Conservation (phyloP, 2,113 vertebrate species). For the Gorsachius goisagi region DNA sequence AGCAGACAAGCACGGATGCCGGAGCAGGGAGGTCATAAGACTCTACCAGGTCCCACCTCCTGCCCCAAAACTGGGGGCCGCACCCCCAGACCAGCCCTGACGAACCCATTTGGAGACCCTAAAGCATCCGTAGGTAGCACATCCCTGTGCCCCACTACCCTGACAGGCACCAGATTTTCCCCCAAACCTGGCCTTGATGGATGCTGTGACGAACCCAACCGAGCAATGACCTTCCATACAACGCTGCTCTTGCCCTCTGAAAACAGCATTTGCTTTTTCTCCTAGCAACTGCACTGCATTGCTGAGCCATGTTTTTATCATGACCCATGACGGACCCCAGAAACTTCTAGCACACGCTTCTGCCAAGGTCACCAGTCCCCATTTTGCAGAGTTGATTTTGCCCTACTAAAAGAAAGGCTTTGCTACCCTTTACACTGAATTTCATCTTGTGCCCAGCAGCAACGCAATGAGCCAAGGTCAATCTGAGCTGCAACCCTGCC, state of each 20-base stretch:
- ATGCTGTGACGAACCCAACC: rapidly evolving
- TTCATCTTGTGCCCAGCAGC: neutral
- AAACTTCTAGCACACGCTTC: rapidly evolving
- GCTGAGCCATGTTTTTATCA: neutral
- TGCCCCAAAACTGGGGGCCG: neutral
- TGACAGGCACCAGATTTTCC: neutral
- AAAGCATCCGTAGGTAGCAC: neutral
- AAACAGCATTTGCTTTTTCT: neutral
- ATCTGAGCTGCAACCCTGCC: neutral
- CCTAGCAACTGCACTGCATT: neutral
- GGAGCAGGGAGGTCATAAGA: neutral
- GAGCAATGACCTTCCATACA: neutral
- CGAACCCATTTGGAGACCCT: neutral
- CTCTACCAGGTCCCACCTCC: neutral
- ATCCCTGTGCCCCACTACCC: neutral
- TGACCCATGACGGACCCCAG: rapidly evolving
- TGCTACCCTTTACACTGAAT: neutral
- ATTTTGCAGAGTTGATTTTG: neutral
- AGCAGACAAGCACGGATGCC: rapidly evolving
- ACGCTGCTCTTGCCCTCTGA: neutral
- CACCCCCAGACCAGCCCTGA: neutral
- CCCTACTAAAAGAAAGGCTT: neutral
- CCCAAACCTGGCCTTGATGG: neutral
- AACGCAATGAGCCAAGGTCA: neutral
- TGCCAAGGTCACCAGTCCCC: neutral